Percentiles rank a stretch among this genome's conserved stretches.
Conservation (phyloP, 2,888 invertebrate species). For the Pollenia amentaria region DNA sequence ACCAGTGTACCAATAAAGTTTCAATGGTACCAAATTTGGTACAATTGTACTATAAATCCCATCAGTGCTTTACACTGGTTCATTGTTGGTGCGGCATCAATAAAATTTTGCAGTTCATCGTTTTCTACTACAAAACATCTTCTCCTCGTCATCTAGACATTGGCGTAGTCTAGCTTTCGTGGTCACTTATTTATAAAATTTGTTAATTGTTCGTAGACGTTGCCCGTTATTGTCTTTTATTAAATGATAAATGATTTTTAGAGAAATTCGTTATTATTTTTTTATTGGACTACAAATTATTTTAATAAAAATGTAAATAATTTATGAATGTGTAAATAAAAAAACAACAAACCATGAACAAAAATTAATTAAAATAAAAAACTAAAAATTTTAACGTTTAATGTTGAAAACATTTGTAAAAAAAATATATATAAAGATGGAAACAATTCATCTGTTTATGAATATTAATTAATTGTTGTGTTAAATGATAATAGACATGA, state of each 20-base stretch:
- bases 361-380: constrained; percentile 26
- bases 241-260: constrained; percentile 60
- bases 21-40: no score
- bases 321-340: constrained; percentile 34
- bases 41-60: no score
- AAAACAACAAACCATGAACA: constrained; percentile 26
- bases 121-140: not conserved
- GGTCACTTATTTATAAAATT: not conserved
- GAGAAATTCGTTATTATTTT: constrained; percentile 35
- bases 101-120: constrained; percentile 25
- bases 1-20: no score
- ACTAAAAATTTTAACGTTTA: constrained; percentile 22
- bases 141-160: not conserved
- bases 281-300: no score
- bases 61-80: constrained; percentile 3
- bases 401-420: constrained; percentile 44
- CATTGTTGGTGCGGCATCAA: constrained; percentile 8
- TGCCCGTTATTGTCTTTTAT: constrained; percentile 22
- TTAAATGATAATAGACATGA: constrained; percentile 62
- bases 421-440: constrained; percentile 45
- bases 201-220: constrained; percentile 32
- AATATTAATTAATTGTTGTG: constrained; percentile 59
- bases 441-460: constrained; percentile 51
- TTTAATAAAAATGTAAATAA: not conserved
- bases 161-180: not conserved